A percentile compares a stretch with the other conserved stretches of the same genome.
phyloP scores from a whole-genome alignment of 2,797 vertebrate species.

The Poecilia gillii region DNA sequence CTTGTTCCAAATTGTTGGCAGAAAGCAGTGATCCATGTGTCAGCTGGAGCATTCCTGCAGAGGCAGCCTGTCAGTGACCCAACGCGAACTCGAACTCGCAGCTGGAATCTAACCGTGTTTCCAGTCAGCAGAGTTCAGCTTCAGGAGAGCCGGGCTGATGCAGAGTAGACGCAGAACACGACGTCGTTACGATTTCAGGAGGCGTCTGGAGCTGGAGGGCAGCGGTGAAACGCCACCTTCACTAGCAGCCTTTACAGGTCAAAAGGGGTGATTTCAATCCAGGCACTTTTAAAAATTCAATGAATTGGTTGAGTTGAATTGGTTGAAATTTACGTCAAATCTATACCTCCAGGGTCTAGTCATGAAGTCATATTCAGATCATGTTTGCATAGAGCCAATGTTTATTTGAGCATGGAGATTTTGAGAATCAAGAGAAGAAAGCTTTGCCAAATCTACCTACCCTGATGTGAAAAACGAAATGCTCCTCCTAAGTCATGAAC shows the following conservation, averaged over 20 bases:
- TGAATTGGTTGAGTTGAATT: not conserved
- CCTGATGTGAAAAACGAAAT: not conserved
- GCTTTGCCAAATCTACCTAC: not conserved
- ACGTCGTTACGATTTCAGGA: constrained; percentile 4
- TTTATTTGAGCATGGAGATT: not conserved
- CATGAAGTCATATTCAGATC: not conserved
- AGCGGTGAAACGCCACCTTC: not conserved
- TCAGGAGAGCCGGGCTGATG: not conserved
- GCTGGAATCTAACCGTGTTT: not conserved
- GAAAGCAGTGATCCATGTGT: not conserved
- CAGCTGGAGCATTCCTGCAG: not conserved
- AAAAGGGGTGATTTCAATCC: not conserved
- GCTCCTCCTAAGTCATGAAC: not conserved
- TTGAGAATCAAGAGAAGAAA: not conserved
- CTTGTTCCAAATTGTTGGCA: not conserved
- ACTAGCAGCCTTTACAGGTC: not conserved
- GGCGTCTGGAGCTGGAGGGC: not conserved
- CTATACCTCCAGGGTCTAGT: not conserved
- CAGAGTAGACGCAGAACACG: not conserved
- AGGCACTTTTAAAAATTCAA: not conserved
- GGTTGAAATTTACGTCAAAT: not conserved
- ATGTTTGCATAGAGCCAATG: not conserved
- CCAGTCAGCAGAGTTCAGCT: not conserved
- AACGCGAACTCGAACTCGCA: not conserved
- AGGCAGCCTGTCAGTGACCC: constrained; percentile 1